Percentiles rank a stretch among this genome's conserved stretches.
These are phyloP conservation scores for Chlamydotis undulata DNA, from an alignment of 2,113 vertebrate genomes.

Conservation along the genomic window DNA sequence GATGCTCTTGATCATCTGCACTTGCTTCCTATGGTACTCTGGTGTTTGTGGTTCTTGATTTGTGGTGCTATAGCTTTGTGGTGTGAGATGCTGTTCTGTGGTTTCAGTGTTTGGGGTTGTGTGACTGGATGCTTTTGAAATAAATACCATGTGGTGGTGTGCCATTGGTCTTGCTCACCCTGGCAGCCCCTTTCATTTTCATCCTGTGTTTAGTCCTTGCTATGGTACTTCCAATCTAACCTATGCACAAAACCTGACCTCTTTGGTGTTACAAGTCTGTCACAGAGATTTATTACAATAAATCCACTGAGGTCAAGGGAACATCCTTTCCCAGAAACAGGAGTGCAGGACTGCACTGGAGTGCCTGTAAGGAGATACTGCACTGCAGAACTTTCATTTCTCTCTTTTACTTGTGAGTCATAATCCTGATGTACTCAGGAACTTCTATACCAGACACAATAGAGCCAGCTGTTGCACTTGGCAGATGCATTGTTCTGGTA, in stretches of 20 bases:
- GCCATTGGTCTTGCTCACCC: neutral
- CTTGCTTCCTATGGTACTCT: neutral
- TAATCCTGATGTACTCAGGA: neutral
- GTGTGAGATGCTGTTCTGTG: neutral
- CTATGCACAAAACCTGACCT: neutral
- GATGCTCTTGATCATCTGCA: neutral
- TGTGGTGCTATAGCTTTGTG: neutral
- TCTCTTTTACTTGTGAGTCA: neutral
- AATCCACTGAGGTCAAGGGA: neutral
- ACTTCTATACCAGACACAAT: neutral
- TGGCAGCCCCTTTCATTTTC: neutral
- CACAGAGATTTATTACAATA: neutral
- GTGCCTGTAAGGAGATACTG: neutral
- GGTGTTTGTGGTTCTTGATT: neutral
- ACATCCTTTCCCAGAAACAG: neutral
- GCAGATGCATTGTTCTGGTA: neutral
- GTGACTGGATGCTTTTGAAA: neutral
- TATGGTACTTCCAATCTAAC: neutral
- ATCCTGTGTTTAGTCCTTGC: neutral
- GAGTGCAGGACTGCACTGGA: neutral
- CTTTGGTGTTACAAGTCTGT: neutral
- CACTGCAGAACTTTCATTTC: neutral
- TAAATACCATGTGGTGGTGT: neutral
- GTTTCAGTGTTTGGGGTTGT: neutral
- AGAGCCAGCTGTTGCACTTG: neutral